A percentile compares a stretch with the other conserved stretches of the same genome.
phyloP scores from a whole-genome alignment of 2,113 vertebrate species.

The Planiliza haematocheilus region DNA sequence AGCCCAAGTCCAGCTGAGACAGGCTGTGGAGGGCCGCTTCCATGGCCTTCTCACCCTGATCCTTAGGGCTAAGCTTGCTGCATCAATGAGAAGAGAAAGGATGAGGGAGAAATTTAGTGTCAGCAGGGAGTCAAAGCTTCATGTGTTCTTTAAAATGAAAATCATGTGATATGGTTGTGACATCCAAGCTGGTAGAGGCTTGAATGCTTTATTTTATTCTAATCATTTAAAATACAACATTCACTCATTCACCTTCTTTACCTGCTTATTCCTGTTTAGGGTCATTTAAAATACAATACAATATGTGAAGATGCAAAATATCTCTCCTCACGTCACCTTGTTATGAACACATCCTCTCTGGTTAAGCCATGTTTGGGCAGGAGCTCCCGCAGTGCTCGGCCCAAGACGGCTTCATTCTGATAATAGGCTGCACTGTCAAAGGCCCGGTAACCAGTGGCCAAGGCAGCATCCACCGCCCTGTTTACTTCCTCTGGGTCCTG shows the following conservation, averaged over 20 bases:
- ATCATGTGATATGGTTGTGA: no score
- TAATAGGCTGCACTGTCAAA: slow-evolving; percentile 88
- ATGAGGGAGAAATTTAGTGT: background rate
- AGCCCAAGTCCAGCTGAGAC: slow-evolving; percentile 79
- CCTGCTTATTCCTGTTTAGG: no score
- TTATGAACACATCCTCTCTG: slow-evolving; percentile 85
- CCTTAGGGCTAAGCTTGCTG: slow-evolving; percentile 84
- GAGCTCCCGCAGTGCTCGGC: slow-evolving; percentile 78
- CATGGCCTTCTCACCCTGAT: slow-evolving; percentile 80
- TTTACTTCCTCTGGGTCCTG: slow-evolving; percentile 64
- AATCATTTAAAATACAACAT: no score
- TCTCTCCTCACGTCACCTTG: slow-evolving; percentile 55
- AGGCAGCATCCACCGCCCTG: slow-evolving; percentile 80
- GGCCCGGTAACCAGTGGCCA: slow-evolving; percentile 83
- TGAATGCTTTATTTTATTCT: no score
- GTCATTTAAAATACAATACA: no score
- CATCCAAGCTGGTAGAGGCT: no score
- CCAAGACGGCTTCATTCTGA: slow-evolving; percentile 82
- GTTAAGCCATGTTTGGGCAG: slow-evolving; percentile 82
- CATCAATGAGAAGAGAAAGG: background rate
- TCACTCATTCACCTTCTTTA: no score
- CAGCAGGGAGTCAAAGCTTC: no score
- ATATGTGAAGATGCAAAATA: no score
- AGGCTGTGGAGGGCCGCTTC: slow-evolving; percentile 81
- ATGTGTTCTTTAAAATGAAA: no score